phyloP scores from a whole-genome alignment of 2,797 vertebrate genomes.

The Poeciliopsis presidionis region DNA sequence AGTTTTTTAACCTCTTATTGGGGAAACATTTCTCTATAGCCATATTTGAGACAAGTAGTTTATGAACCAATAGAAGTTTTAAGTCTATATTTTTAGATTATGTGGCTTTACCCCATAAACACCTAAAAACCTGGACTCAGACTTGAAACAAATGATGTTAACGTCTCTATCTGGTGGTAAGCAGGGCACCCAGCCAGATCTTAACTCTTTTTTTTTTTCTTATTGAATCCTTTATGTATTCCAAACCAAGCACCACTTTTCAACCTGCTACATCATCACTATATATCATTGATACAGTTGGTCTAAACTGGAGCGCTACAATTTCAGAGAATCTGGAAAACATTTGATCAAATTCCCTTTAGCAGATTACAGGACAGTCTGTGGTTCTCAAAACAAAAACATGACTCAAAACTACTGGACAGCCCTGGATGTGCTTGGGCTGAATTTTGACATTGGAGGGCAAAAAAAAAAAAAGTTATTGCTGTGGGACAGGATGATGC shows the following conservation, averaged over 20 bases:
- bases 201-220: background rate
- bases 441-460: conserved; percentile 14
- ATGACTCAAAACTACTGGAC: background rate
- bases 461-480: conserved; percentile 33
- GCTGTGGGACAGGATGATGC: conserved; percentile 46
- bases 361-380: background rate
- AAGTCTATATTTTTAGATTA: background rate
- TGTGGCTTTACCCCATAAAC: background rate
- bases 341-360: background rate
- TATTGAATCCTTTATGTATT: background rate
- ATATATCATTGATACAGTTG: background rate
- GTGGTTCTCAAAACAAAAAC: background rate
- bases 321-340: background rate
- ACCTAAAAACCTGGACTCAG: background rate
- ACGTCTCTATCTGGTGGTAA: background rate
- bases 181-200: background rate
- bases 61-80: background rate
- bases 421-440: conserved; percentile 5
- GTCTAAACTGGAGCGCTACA: conserved; percentile 6
- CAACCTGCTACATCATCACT: background rate
- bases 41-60: background rate
- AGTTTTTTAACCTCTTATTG: background rate
- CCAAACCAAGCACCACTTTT: background rate
- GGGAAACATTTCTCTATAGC: background rate
- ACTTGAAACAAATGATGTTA: background rate